A percentile compares a stretch with the other conserved stretches of the same genome.
Conservation (phyloP, 2,113 vertebrate genomes). For the Pyxicephalus adspersus region DNA sequence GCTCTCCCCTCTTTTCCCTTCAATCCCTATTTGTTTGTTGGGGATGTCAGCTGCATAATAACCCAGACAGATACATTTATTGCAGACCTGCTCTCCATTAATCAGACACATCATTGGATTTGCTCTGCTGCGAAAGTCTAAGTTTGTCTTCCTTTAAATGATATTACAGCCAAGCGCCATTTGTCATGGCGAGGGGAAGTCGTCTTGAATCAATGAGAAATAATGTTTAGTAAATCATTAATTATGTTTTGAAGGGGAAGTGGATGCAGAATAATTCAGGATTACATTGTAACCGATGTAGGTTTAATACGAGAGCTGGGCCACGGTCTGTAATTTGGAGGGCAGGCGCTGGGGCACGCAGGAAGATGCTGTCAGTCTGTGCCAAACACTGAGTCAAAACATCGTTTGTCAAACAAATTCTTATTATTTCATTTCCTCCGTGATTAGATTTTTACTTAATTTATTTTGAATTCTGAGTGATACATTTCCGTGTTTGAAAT, state of each 20-base stretch:
- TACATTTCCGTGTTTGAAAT: background rate
- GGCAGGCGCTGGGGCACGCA: background rate
- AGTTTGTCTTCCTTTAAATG: conserved; percentile 58
- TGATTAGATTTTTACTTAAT: background rate
- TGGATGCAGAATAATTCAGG: conserved; percentile 61
- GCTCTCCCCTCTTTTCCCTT: background rate
- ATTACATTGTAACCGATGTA: conserved; percentile 63
- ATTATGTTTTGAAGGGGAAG: conserved; percentile 65
- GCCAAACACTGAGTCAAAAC: conserved; percentile 11
- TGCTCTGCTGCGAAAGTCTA: conserved; percentile 36
- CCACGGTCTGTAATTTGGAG: conserved; percentile 38
- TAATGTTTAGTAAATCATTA: conserved; percentile 66
- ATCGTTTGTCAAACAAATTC: background rate
- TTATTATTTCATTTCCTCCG: background rate
- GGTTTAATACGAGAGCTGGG: conserved; percentile 45
- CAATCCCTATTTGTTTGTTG: conserved; percentile 31
- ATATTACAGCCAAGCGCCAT: conserved; percentile 50
- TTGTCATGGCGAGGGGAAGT: conserved; percentile 62
- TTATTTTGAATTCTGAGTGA: background rate
- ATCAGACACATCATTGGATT: conserved; percentile 59
- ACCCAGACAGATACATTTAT: conserved; percentile 37
- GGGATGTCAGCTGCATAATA: conserved; percentile 27
- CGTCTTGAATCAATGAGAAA: conserved; percentile 63
- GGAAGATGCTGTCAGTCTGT: background rate
- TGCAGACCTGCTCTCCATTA: conserved; percentile 24